Evolutionary conservation across 2,888 invertebrate genomes (phyloP), one percentile per base, ranked within the genome.

Genomic region (Netelia inedita): DNA sequence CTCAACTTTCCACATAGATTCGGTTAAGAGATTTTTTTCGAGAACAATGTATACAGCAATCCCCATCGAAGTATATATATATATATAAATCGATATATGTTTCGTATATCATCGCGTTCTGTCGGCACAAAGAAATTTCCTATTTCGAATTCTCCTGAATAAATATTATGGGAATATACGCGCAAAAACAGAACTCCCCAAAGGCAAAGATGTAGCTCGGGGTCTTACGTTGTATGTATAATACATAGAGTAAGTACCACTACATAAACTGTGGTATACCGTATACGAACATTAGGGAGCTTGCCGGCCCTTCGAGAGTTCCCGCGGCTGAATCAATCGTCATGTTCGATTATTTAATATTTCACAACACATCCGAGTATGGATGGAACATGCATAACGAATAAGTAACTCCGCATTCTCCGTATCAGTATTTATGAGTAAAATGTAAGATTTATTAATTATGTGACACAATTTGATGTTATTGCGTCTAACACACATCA

Each of bases 261-360:
- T 50, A 59, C 35, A 28, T 68, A 21, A 14, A 16, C 61, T 35
- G 23, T 68, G n/a, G 23, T 55, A 55, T 53, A 53, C n/a, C 2
- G 14, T 63, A 19, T 41, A 41, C 66, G 59, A 68, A 81, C 69
- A 81, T 81, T 78, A 78, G 73, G 78, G 72, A 78, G 72, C 28
- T 78, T 57, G 50, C 72, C 63, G 57, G 69, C 75, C 80, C 80
- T 72, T 59, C 28, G 72, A 28, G 66, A 72, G 28, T 57, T 43
- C 16, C 76, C 61, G 50, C 46, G 53, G 55, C 72, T 71, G 78
- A 84, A 81, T 84, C 84, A 81, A 84, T 84, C 84, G 76, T 46
- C 28, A 46, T 28, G 28, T 50, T 78, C 78, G 61, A 76, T 84
- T 59, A 68, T 73, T 84, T 73, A 84, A 84, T 84, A 81, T 84